Base-by-base conservation (phyloP, 1,140 invertebrate species). In the Ceratina australensis region DNA sequence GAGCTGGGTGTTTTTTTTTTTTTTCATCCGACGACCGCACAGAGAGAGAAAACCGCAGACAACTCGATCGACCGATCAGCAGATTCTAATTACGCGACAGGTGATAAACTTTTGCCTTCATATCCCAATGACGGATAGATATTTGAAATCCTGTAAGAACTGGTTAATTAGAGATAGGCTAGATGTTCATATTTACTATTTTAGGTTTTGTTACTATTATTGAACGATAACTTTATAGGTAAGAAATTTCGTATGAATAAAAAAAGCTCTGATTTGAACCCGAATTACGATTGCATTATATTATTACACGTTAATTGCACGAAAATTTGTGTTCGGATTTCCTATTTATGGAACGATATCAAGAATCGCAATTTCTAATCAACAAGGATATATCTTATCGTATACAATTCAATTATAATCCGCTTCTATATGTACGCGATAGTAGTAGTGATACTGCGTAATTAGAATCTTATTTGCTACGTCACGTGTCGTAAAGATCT, bases 21-120 rank as follows among this genome's bases (percentile, higher is more conserved):
- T n/a, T n/a, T n/a, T n/a, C n/a, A 80, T 49, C 52, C 69, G 57
- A 71, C 60, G 64, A 80, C 69, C 79, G 79, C 67, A 66, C 26
- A 33, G 59, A 64, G 65, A 20, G 59, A 18, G 79, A 82, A 81
- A 82, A 85, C 83, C 83, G 75, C 83, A 85, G 79, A 76, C 72
- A 72, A 79, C 72, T 79, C 72, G 83, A 82, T 85, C 71, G 83
- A 82, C 81, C 71, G 72, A 66, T 24, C 50, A 57, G 63, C 75
- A 67, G 79, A 76, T 79, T 81, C 69, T 79, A 61, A 71, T 84
- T 72, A 68, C 66, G 61, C 63, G 59, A 77, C 82, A 84, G 83
- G 71, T 84, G 82, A 72, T 47, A 61, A 81, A 69, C 49, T 78
- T 81, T 84, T 73, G 56, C 50, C 47, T 42, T n/a, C 18, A 26